These are phyloP conservation scores for Drosophila pruinosa DNA, from an alignment of 1,140 invertebrate species.

Conservation along the genomic window DNA sequence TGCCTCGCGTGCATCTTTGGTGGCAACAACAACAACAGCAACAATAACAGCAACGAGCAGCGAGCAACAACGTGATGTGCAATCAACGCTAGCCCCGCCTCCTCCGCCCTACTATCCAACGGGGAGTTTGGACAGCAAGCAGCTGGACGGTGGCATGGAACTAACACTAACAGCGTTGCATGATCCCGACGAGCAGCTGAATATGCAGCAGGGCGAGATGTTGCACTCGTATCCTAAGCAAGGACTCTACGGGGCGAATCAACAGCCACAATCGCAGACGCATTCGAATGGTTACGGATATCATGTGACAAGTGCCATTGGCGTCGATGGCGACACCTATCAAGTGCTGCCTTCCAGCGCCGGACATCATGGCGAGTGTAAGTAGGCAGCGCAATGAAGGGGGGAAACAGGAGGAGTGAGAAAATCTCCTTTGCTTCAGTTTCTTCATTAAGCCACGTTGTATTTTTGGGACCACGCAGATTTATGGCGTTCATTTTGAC, in stretches of 20 bases:
- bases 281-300: conserved; percentile 78
- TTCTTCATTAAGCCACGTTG: conserved; percentile 58
- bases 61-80: conserved; percentile 16
- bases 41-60: conserved; percentile 27
- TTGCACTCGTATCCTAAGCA: conserved; percentile 26
- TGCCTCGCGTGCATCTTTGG: conserved; percentile 56
- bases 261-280: conserved; percentile 29
- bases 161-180: conserved; percentile 73
- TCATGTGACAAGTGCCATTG: conserved; percentile 82
- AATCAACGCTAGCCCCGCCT: conserved; percentile 37
- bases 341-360: conserved; percentile 78
- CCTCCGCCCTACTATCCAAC: conserved; percentile 75
- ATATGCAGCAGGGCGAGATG: conserved; percentile 66
- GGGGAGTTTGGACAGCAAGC: conserved; percentile 74
- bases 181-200: conserved; percentile 76
- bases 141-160: conserved; percentile 67
- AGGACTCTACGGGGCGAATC: conserved; percentile 61
- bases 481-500: conserved; percentile 76
- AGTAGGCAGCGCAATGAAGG: conserved; percentile 40
- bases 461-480: conserved; percentile 56
- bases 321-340: conserved; percentile 79
- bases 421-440: neutral
- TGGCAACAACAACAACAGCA: conserved; percentile 38
- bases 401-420: neutral
- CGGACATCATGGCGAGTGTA: conserved; percentile 70